Conservation (phyloP, 2,113 vertebrate species). For the Myanophis thanlyinensis region DNA sequence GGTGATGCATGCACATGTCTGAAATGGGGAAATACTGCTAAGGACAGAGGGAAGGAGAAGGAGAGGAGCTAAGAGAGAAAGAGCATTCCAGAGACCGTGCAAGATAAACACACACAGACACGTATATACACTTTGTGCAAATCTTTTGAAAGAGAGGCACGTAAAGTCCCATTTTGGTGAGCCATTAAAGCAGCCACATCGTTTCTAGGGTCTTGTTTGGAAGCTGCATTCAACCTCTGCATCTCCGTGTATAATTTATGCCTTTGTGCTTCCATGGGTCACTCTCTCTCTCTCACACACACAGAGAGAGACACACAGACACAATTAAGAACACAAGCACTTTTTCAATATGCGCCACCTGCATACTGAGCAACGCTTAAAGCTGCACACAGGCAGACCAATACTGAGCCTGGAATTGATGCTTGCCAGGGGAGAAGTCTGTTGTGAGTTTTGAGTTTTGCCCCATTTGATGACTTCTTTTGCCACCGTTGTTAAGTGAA, state of each 20-base stretch:
- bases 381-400: not conserved
- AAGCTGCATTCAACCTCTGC: not conserved
- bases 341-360: not conserved
- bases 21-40: not conserved
- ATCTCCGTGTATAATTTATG: not conserved
- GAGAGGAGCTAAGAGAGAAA: not conserved
- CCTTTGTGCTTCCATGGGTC: not conserved
- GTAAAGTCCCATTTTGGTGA: not conserved
- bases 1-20: rapidly evolving
- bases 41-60: not conserved
- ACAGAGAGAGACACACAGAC: no score
- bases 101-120: not conserved
- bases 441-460: no score
- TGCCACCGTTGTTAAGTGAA: no score
- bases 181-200: not conserved
- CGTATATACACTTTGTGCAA: not conserved
- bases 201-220: not conserved
- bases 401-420: no score
- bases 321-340: not conserved
- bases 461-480: no score
- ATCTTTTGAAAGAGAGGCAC: not conserved
- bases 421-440: no score
- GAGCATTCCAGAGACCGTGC: not conserved
- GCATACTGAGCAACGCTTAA: not conserved
- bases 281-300: no score